These are phyloP conservation scores for Melanotaenia nigrans DNA, from an alignment of 2,797 vertebrate genomes.

Conservation along the genomic window DNA sequence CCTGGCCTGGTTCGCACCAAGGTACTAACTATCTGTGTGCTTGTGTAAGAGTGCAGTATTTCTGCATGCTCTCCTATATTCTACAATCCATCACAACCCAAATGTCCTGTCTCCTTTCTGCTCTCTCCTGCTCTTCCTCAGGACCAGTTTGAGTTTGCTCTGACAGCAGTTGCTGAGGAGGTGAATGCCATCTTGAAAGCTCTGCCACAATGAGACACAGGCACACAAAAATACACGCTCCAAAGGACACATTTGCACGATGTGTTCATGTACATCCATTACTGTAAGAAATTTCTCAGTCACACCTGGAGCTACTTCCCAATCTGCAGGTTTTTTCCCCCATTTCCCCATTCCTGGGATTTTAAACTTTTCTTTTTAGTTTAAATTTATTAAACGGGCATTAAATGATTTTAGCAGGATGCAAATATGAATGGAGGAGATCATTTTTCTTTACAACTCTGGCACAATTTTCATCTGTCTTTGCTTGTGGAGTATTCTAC, in stretches of 20 bases:
- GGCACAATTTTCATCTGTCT: constrained; percentile 19
- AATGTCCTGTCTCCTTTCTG: neutral
- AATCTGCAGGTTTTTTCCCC: constrained; percentile 49
- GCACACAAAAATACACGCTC: constrained; percentile 18
- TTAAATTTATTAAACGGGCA: constrained; percentile 10
- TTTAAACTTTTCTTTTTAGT: constrained; percentile 6
- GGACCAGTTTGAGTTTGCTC: constrained; percentile 98
- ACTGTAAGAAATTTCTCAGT: constrained; percentile 54
- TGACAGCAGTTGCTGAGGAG: constrained; percentile 96
- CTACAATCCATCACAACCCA: neutral
- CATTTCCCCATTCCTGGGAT: constrained; percentile 24
- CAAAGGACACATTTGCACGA: constrained; percentile 20
- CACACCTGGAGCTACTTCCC: constrained; percentile 39
- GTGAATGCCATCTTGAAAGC: constrained; percentile 98
- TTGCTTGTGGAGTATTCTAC: constrained; percentile 3
- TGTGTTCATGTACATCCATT: constrained; percentile 41
- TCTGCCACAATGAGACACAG: constrained; percentile 88
- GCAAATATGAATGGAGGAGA: constrained; percentile 21
- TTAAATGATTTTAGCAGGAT: constrained; percentile 12
- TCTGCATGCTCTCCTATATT: neutral
- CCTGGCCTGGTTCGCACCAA: constrained; percentile 93
- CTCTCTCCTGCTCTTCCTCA: constrained; percentile 51
- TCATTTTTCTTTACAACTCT: constrained; percentile 3
- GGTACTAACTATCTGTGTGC: constrained; percentile 76
- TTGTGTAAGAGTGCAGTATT: neutral